phyloP scores from a whole-genome alignment of 1,140 invertebrate genomes.

The Drosophila tristis region DNA sequence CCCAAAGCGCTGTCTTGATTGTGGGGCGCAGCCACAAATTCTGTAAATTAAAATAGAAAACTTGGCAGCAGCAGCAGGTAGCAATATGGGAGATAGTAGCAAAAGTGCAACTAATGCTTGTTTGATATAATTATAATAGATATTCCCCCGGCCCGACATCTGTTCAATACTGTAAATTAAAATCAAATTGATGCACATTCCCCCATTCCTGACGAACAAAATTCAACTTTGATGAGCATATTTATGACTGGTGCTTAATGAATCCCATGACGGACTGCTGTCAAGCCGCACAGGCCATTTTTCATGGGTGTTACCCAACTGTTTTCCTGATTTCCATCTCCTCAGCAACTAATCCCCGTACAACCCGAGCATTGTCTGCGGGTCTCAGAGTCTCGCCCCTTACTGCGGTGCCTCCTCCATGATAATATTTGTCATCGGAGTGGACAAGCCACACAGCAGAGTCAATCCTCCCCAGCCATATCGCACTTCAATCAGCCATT shows the following conservation, averaged over 20 bases:
- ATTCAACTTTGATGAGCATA: constrained; percentile 29
- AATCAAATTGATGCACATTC: constrained; percentile 55
- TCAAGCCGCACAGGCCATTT: constrained; percentile 7
- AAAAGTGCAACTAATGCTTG: constrained; percentile 41
- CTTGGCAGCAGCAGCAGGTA: constrained; percentile 39
- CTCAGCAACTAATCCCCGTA: constrained; percentile 4
- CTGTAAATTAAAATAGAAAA: constrained; percentile 63
- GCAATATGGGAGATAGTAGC: too few relatives aligned
- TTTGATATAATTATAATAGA: constrained; percentile 70
- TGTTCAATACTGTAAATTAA: constrained; percentile 55
- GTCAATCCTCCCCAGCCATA: constrained; percentile 30
- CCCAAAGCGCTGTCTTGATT: constrained; percentile 56
- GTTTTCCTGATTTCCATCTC: neutral
- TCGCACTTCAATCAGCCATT: constrained; percentile 49
- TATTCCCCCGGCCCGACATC: constrained; percentile 17
- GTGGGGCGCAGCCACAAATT: constrained; percentile 32
- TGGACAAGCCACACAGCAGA: constrained; percentile 28
- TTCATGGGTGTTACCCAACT: constrained; percentile 25
- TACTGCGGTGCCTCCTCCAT: constrained; percentile 7
- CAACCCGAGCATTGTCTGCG: constrained; percentile 6
- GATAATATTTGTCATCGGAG: constrained; percentile 61
- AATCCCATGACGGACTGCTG: constrained; percentile 3
- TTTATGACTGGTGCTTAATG: constrained; percentile 34
- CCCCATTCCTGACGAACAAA: neutral
- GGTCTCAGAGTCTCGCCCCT: neutral